Evolutionary conservation across 2,113 vertebrate genomes (phyloP).

Genomic region (Melierax canorus): DNA sequence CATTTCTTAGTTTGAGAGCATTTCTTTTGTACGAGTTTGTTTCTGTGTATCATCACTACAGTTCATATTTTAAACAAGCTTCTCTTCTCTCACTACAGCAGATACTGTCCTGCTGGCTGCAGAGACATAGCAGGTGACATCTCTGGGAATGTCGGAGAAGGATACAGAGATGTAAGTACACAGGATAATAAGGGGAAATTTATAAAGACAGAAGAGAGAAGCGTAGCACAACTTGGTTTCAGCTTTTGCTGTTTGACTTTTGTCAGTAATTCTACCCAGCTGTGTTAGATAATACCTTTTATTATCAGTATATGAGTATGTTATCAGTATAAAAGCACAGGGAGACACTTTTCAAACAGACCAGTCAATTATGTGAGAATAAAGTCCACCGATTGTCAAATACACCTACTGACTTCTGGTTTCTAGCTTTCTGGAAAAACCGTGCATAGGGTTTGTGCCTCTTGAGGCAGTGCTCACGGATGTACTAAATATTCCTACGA

Average conservation of each 20-base stretch:
- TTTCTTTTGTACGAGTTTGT: background rate
- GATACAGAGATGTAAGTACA: slow-evolving; percentile 88
- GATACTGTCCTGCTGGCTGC: slow-evolving; percentile 88
- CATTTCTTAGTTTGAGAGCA: background rate
- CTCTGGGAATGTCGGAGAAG: slow-evolving; percentile 79
- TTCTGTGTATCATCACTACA: background rate
- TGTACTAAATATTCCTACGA: background rate
- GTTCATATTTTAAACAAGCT: background rate
- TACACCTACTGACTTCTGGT: background rate
- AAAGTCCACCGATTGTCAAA: slow-evolving; percentile 25
- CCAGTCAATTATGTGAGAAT: background rate
- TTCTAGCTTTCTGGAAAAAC: background rate
- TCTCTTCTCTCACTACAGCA: slow-evolving; percentile 67
- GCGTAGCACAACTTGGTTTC: background rate
- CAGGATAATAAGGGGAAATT: background rate
- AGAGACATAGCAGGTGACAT: slow-evolving; percentile 80
- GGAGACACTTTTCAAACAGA: slow-evolving; percentile 4
- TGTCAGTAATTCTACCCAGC: background rate
- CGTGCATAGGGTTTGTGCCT: background rate
- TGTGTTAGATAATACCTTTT: background rate
- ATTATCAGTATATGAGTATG: background rate
- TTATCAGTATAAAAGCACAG: slow-evolving; percentile 1
- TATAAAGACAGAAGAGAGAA: background rate
- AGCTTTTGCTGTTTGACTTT: background rate
- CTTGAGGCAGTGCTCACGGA: background rate